Percentiles rank a stretch among this genome's conserved stretches.
These are phyloP conservation scores for Drosophila atroscutellata DNA, from an alignment of 2,888 invertebrate genomes.

Conservation along the genomic window DNA sequence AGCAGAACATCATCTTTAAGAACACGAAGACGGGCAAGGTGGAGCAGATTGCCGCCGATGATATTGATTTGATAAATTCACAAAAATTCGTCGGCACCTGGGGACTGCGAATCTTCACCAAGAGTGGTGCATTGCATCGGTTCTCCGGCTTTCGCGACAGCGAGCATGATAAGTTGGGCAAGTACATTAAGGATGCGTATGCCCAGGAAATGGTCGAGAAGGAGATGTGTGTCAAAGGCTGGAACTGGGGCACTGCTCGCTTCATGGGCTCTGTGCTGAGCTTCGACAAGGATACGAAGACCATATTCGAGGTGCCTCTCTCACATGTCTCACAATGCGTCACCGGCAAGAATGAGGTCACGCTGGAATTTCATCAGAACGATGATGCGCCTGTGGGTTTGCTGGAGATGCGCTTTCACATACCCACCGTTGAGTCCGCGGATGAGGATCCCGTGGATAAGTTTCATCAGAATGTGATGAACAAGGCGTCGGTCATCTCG, in stretches of 20 bases:
- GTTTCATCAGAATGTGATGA: slow-evolving; percentile 98
- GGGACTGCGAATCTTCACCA: slow-evolving; percentile 95
- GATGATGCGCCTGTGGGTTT: slow-evolving; percentile 98
- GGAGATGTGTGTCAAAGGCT: slow-evolving; percentile 97
- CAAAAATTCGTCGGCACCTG: slow-evolving; percentile 95
- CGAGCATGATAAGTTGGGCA: slow-evolving; percentile 96
- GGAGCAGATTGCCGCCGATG: slow-evolving; percentile 93
- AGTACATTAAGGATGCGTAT: slow-evolving; percentile 94
- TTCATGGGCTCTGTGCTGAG: slow-evolving; percentile 95
- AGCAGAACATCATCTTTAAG: slow-evolving; percentile 95
- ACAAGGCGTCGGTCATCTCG: slow-evolving; percentile 98
- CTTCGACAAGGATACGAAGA: slow-evolving; percentile 92
- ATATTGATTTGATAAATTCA: slow-evolving; percentile 96
- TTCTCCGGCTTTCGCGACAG: slow-evolving; percentile 97
- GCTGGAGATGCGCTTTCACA: slow-evolving; percentile 99
- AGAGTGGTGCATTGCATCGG: slow-evolving; percentile 95
- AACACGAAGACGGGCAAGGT: slow-evolving; percentile 98
- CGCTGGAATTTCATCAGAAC: slow-evolving; percentile 99
- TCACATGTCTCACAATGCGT: slow-evolving; percentile 98
- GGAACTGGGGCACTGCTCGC: slow-evolving; percentile 99
- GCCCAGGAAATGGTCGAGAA: slow-evolving; percentile 94
- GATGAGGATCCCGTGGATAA: slow-evolving; percentile 97
- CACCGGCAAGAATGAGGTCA: slow-evolving; percentile 98
- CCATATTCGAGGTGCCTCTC: slow-evolving; percentile 98
- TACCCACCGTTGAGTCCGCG: slow-evolving; percentile 95